These are phyloP conservation scores for Callipepla californica DNA, from an alignment of 2,113 vertebrate species.

Conservation along the genomic window DNA sequence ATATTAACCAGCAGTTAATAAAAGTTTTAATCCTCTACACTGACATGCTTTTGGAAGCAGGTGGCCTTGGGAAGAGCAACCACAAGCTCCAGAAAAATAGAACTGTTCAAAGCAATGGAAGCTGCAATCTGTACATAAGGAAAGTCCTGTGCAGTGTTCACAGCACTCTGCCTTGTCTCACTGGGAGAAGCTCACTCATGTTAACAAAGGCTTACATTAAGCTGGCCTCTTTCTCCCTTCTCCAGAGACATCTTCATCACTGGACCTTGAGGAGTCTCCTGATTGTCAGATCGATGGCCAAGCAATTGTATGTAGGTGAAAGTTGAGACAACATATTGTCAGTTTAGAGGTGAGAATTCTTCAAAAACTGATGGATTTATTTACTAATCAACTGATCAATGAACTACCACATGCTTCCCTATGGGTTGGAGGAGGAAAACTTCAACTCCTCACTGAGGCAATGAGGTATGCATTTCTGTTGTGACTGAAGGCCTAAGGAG, in stretches of 20 bases:
- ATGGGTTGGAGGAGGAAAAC: rapidly evolving
- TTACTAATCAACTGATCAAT: neutral
- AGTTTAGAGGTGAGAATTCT: neutral
- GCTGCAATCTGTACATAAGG: neutral
- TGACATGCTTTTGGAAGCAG: neutral
- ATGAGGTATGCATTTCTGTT: neutral
- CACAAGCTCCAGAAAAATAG: neutral
- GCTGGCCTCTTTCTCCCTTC: neutral
- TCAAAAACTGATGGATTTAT: neutral
- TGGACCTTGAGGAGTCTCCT: neutral
- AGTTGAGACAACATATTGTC: neutral
- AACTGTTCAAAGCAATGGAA: neutral
- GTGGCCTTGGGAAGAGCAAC: neutral
- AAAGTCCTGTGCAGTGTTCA: neutral
- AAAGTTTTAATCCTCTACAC: neutral
- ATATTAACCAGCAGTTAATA: neutral
- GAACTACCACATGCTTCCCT: too few species aligned
- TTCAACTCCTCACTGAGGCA: rapidly evolving
- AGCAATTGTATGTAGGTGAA: neutral
- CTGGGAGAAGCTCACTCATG: neutral
- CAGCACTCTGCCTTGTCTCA: neutral
- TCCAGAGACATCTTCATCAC: neutral
- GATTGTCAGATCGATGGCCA: neutral
- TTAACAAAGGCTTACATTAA: neutral
- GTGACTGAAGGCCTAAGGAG: rapidly evolving